These are phyloP conservation scores for Synchiropus splendidus DNA, from an alignment of 2,113 vertebrate species.

Conservation along the genomic window DNA sequence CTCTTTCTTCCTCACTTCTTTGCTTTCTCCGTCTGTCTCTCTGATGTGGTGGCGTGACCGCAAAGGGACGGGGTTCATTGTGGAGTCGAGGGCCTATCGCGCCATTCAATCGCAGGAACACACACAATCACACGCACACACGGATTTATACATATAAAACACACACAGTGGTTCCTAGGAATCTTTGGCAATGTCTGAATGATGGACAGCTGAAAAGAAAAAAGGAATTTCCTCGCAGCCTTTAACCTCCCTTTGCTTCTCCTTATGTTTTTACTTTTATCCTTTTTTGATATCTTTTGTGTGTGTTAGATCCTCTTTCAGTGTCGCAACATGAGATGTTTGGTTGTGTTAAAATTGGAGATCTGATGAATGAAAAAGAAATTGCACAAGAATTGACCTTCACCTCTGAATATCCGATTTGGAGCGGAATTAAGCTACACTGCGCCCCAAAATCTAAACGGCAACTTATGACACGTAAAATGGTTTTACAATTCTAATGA, in stretches of 20 bases:
- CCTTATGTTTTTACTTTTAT: slow-evolving; percentile 1
- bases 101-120: slow-evolving; percentile 37
- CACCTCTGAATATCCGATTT: no score
- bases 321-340: background rate
- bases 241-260: slow-evolving; percentile 47
- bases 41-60: slow-evolving; percentile 55
- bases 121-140: slow-evolving; percentile 13
- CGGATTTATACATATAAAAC: background rate
- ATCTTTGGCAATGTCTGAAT: slow-evolving; percentile 54
- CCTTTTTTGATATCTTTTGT: slow-evolving; percentile 18
- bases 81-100: slow-evolving; percentile 42
- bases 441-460: no score
- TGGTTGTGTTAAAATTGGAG: no score
- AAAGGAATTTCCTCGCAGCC: slow-evolving; percentile 61
- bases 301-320: background rate
- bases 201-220: slow-evolving; percentile 56
- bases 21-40: slow-evolving; percentile 13
- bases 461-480: no score
- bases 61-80: slow-evolving; percentile 58
- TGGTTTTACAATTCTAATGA: no score
- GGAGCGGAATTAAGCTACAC: no score
- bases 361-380: no score
- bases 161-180: slow-evolving; percentile 44
- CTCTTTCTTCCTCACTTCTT: slow-evolving; percentile 1
- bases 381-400: no score